phyloP scores from a whole-genome alignment of 2,113 vertebrate species.

The Sturnira hondurensis region DNA sequence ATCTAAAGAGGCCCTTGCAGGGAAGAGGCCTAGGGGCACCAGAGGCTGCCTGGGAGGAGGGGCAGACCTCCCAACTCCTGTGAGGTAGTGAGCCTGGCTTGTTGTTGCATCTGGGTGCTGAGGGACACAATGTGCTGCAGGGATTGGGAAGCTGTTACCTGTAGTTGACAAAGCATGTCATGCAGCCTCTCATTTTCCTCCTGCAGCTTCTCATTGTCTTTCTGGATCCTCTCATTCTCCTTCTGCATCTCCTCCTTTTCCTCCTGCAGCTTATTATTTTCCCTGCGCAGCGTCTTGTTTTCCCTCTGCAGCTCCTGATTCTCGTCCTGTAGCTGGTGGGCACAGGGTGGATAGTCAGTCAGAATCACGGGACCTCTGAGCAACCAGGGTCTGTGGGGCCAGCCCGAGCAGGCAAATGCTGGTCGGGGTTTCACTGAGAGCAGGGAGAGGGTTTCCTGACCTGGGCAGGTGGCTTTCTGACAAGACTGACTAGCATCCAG shows the following conservation, averaged over 20 bases:
- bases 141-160: conserved; percentile 49
- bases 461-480: too few relatives aligned
- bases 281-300: conserved; percentile 55
- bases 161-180: conserved; percentile 69
- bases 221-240: conserved; percentile 63
- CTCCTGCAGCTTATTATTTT: conserved; percentile 67
- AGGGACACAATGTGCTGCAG: conserved; percentile 69
- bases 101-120: conserved; percentile 54
- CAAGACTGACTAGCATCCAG: background rate
- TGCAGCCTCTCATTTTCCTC: conserved; percentile 68
- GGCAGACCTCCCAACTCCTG: conserved; percentile 74
- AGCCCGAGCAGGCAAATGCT: too few relatives aligned
- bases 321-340: conserved; percentile 72
- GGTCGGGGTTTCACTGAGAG: too few relatives aligned
- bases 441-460: too few relatives aligned
- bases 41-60: too few relatives aligned
- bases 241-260: conserved; percentile 67
- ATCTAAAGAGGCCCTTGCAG: background rate
- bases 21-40: background rate
- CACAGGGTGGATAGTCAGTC: too few relatives aligned
- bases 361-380: too few relatives aligned
- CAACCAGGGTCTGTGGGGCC: too few relatives aligned
- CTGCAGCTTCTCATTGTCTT: conserved; percentile 8
- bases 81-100: conserved; percentile 63
- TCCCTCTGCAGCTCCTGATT: conserved; percentile 67